Conservation (phyloP, 1,140 invertebrate species). For the Zaprionus vittiger region DNA sequence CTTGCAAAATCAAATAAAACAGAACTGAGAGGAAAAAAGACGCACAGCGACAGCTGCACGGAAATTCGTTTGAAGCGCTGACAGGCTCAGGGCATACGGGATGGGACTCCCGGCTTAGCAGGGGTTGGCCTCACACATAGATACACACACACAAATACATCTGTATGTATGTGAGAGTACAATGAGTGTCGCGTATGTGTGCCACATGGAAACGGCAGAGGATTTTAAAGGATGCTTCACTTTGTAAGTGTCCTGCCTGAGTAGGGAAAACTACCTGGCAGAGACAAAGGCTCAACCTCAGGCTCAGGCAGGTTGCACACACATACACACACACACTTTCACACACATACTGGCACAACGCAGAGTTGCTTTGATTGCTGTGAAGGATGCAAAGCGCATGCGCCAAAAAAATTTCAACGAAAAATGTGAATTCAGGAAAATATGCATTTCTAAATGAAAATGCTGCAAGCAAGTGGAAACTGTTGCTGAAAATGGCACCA, state of each 20-base stretch:
- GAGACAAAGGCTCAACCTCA: constrained; percentile 55
- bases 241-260: constrained; percentile 45
- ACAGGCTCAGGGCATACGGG: constrained; percentile 10
- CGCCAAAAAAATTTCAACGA: constrained; percentile 58
- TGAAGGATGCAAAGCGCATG: constrained; percentile 25
- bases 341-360: constrained; percentile 25
- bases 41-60: constrained; percentile 61
- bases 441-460: constrained; percentile 65
- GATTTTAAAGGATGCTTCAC: constrained; percentile 67
- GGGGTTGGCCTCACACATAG: constrained; percentile 62
- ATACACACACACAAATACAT: constrained; percentile 26
- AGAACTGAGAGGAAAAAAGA: constrained; percentile 51
- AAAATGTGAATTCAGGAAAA: constrained; percentile 51
- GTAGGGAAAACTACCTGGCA: constrained; percentile 71
- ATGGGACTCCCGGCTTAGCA: constrained; percentile 36
- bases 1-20: constrained; percentile 75
- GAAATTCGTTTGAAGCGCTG: constrained; percentile 48
- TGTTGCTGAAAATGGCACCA: not conserved
- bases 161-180: not conserved
- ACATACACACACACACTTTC: constrained; percentile 30
- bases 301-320: constrained; percentile 59
- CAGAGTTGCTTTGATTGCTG: constrained; percentile 71
- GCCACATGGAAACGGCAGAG: constrained; percentile 72
- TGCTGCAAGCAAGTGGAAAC: not conserved
- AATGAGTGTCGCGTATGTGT: constrained; percentile 65